These are phyloP conservation scores for Isurus oxyrinchus DNA, from an alignment of 2,113 vertebrate species.

Conservation along the genomic window DNA sequence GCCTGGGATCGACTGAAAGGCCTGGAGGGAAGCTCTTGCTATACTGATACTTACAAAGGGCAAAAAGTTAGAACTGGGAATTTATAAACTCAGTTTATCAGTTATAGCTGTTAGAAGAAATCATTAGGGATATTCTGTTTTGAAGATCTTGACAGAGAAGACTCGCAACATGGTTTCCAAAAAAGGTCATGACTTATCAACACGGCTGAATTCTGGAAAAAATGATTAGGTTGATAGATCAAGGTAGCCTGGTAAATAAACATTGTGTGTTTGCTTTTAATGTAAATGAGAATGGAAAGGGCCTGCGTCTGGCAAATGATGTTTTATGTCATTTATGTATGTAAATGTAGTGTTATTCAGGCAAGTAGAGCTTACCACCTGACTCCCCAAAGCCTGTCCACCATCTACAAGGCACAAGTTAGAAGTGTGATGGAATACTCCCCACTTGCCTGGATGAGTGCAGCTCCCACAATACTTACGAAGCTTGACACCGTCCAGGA, in stretches of 20 bases:
- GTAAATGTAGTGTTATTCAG: no score
- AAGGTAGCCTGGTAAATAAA: neutral
- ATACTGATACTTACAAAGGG: neutral
- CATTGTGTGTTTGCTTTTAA: neutral
- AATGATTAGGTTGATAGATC: neutral
- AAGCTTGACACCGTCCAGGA: no score
- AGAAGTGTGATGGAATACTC: no score
- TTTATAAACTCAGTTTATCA: neutral
- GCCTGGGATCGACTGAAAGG: neutral
- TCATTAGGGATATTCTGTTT: neutral
- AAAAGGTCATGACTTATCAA: neutral
- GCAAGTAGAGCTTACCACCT: no score
- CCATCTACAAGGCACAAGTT: no score
- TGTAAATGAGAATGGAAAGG: neutral
- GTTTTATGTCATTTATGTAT: neutral
- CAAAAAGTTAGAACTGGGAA: neutral
- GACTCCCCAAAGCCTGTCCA: no score
- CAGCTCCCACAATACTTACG: no score
- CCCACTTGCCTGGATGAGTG: no score
- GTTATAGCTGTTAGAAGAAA: neutral
- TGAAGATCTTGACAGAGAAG: neutral
- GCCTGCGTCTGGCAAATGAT: neutral
- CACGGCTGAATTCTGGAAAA: neutral
- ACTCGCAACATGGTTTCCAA: neutral
- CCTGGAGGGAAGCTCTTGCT: neutral